phyloP scores from a whole-genome alignment of 2,888 invertebrate species.

The Drosophila barbarae region DNA sequence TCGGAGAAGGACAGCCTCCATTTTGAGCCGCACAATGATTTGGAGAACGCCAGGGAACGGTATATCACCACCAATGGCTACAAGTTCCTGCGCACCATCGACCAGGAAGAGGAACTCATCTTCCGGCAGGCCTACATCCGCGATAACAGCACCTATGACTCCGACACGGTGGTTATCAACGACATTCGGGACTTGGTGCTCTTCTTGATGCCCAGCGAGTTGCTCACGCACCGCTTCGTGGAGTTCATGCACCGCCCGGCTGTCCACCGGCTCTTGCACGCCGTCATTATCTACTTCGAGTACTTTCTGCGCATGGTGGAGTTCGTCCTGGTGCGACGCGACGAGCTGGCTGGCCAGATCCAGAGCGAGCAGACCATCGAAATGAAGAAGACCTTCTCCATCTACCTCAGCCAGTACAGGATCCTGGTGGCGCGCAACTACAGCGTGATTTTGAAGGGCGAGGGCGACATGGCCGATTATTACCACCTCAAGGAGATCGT shows the following conservation, averaged over 20 bases:
- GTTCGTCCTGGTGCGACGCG: conserved; percentile 75
- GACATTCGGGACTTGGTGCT: conserved; percentile 77
- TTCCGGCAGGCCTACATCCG: conserved; percentile 73
- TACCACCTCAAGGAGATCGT: conserved; percentile 73
- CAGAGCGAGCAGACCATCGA: conserved; percentile 72
- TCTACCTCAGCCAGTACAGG: conserved; percentile 74
- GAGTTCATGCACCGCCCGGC: conserved; percentile 74
- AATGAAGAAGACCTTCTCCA: conserved; percentile 73
- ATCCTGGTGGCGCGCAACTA: conserved; percentile 78
- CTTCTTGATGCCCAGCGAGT: conserved; percentile 73
- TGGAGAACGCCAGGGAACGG: conserved; percentile 46
- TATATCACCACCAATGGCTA: conserved; percentile 63
- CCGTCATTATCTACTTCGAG: conserved; percentile 78
- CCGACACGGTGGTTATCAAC: conserved; percentile 71
- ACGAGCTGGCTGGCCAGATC: conserved; percentile 72
- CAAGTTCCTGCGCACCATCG: conserved; percentile 68
- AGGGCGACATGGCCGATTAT: conserved; percentile 67
- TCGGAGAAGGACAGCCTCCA: conserved; percentile 53
- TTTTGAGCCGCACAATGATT: conserved; percentile 57
- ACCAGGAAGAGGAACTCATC: conserved; percentile 76
- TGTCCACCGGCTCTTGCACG: conserved; percentile 72
- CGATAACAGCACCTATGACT: conserved; percentile 59
- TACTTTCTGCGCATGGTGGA: conserved; percentile 77
- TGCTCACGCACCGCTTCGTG: conserved; percentile 67
- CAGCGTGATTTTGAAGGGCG: conserved; percentile 72